Base-by-base conservation (phyloP, 2,113 vertebrate genomes). In the Larimichthys crocea region DNA sequence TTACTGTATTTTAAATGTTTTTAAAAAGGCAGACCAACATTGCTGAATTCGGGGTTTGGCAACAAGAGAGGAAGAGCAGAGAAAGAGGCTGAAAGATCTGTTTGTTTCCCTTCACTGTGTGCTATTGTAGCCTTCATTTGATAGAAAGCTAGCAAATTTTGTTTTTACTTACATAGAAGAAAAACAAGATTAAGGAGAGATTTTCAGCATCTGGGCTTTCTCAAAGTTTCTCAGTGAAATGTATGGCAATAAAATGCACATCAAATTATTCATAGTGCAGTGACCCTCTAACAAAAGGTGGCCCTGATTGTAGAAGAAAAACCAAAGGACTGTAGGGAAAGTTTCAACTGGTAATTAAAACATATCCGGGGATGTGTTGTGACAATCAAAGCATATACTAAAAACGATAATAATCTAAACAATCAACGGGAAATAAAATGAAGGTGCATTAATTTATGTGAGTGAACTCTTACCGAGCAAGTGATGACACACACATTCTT, bases 401-500 rank as follows among this genome's bases (percentile, higher is more conserved):
- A 20, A 35, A 60, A 5, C 1, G 2, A 35, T 2, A 4, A 20
- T 16, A 66, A 49, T 46, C 53, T 12, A 52, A 31, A 19, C 10
- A 24, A 69, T 63, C 2, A 29, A 31, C 14, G 3, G 56, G 42
- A 59, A 65, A 70, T 60, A 2, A 56, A 9, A 62, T 31, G 4
- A n/a, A 22, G 46, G n/a, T 40, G 35, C 35, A 40, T 8, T 24
- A 2, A 3, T 35, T 6, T 17, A 12, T 24, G n/a, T 20, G 48
- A 56, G 20, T 1, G 5, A 78, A 12, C n/a, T 82, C 97, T 96
- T 95, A 99, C 98, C 97, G 98, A 97, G 94, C 98, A 99, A 91
- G 99, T 98, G 92, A 99, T 97, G 91, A 99, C 98, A 87, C 98
- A 99, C 80, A 99, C 97, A 10, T 99, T 99, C 95, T 98, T 99